These are phyloP conservation scores for Tipula confusa DNA, from an alignment of 2,888 invertebrate species.

Conservation along the genomic window DNA sequence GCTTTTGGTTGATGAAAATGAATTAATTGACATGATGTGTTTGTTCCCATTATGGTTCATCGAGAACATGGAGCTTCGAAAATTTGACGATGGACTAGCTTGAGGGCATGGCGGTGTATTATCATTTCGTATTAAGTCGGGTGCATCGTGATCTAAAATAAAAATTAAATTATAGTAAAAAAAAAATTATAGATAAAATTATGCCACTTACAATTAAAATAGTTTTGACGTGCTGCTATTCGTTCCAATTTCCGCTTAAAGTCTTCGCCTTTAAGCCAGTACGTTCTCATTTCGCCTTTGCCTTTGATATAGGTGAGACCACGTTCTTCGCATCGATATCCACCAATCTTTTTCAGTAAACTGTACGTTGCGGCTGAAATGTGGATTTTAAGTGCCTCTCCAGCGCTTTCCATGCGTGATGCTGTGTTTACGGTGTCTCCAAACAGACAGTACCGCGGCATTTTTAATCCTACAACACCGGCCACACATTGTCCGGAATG, in stretches of 20 bases:
- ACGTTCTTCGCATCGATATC: conserved; percentile 67
- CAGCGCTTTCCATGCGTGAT: conserved; percentile 73
- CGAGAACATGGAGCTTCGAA: neutral
- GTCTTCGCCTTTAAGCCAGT: conserved; percentile 65
- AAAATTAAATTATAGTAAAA: neutral
- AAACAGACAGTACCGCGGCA: conserved; percentile 79
- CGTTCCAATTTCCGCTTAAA: conserved; percentile 34
- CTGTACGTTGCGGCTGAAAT: conserved; percentile 67
- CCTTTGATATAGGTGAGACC: conserved; percentile 72
- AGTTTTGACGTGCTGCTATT: conserved; percentile 13
- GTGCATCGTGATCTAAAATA: conserved; percentile 38
- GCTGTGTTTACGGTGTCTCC: conserved; percentile 82
- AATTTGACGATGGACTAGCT: neutral
- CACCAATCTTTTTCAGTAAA: conserved; percentile 64
- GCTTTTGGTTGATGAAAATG: neutral
- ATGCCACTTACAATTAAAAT: neutral
- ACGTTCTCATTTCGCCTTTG: conserved; percentile 70
- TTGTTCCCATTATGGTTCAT: neutral
- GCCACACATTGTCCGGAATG: conserved; percentile 72
- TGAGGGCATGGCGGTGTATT: neutral
- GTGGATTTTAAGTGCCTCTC: conserved; percentile 70
- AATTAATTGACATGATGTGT: neutral
- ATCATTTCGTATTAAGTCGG: conserved; percentile 42
- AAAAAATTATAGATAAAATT: neutral
- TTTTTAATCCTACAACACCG: conserved; percentile 64